Evolutionary conservation across 2,888 invertebrate genomes (phyloP).

Genomic region (Crocallis elinguaria): DNA sequence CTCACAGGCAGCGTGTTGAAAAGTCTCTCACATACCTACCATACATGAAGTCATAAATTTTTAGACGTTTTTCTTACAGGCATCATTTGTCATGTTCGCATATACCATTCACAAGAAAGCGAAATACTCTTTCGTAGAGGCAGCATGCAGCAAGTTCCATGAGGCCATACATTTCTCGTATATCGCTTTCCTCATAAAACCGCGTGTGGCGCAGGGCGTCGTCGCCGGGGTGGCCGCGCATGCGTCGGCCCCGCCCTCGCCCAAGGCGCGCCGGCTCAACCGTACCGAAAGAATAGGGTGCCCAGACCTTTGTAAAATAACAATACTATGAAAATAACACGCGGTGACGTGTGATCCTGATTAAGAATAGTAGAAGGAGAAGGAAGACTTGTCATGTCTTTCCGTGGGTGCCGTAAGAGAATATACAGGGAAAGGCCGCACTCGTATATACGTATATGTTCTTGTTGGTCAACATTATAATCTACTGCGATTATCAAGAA

Average conservation of each 20-base stretch:
- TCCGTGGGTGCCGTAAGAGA: too few relatives aligned
- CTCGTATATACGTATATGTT: too few relatives aligned
- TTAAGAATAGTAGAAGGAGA: too few relatives aligned
- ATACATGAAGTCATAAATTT: slow-evolving; percentile 5
- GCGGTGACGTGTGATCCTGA: not conserved
- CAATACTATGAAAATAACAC: not conserved
- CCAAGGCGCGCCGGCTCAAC: slow-evolving; percentile 52
- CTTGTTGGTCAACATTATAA: too few relatives aligned
- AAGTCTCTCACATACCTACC: not conserved
- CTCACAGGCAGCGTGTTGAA: not conserved
- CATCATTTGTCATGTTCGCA: too few relatives aligned
- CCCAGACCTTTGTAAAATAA: slow-evolving; percentile 8
- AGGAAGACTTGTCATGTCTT: too few relatives aligned
- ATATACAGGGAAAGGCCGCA: too few relatives aligned
- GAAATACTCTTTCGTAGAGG: too few relatives aligned
- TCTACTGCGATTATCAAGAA: too few relatives aligned
- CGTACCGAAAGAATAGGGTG: slow-evolving; percentile 34
- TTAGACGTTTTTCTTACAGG: too few relatives aligned
- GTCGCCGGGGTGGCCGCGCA: slow-evolving; percentile 75
- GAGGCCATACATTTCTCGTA: slow-evolving; percentile 13
- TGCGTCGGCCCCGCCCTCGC: slow-evolving; percentile 74
- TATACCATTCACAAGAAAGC: too few relatives aligned
- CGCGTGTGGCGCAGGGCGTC: slow-evolving; percentile 67
- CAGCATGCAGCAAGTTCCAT: too few relatives aligned
- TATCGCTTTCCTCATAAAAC: slow-evolving; percentile 4